These are phyloP conservation scores for Heliothis virescens DNA, from an alignment of 1,140 invertebrate genomes.

Conservation along the genomic window DNA sequence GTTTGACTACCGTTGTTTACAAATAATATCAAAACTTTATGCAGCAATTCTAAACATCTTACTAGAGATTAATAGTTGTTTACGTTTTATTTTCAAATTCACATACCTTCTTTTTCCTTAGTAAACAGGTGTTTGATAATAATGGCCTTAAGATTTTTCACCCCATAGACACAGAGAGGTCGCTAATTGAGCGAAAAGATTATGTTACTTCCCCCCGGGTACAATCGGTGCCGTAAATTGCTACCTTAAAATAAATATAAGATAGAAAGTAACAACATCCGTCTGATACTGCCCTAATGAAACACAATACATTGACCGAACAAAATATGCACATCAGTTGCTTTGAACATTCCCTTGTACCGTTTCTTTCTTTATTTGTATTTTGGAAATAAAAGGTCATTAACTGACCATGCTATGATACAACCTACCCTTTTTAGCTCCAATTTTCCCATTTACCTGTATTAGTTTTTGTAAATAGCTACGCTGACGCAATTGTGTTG, in stretches of 20 bases:
- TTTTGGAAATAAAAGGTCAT: too few species aligned
- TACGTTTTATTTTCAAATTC: slow-evolving; percentile 53
- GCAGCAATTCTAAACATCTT: slow-evolving; percentile 49
- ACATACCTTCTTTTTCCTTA: slow-evolving; percentile 43
- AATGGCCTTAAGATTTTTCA: slow-evolving; percentile 57
- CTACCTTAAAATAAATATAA: slow-evolving; percentile 35
- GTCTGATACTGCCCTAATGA: slow-evolving; percentile 1
- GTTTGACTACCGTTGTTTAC: slow-evolving; percentile 41
- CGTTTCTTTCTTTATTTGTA: too few species aligned
- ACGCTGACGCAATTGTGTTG: background rate
- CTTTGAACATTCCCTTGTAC: too few species aligned
- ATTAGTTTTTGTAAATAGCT: background rate
- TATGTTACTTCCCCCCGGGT: slow-evolving; percentile 61
- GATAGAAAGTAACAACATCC: slow-evolving; percentile 7
- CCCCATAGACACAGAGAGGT: slow-evolving; percentile 39
- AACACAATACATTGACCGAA: too few species aligned
- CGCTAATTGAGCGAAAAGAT: slow-evolving; percentile 68
- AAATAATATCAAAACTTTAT: slow-evolving; percentile 49
- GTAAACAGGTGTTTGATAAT: slow-evolving; percentile 67
- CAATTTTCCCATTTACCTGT: background rate
- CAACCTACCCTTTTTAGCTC: too few species aligned
- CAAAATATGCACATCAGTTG: too few species aligned
- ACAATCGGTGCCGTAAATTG: slow-evolving; percentile 9
- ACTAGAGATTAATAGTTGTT: slow-evolving; percentile 44
- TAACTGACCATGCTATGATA: too few species aligned